phyloP scores from a whole-genome alignment of 2,888 invertebrate species.

The Crematogaster levior region DNA sequence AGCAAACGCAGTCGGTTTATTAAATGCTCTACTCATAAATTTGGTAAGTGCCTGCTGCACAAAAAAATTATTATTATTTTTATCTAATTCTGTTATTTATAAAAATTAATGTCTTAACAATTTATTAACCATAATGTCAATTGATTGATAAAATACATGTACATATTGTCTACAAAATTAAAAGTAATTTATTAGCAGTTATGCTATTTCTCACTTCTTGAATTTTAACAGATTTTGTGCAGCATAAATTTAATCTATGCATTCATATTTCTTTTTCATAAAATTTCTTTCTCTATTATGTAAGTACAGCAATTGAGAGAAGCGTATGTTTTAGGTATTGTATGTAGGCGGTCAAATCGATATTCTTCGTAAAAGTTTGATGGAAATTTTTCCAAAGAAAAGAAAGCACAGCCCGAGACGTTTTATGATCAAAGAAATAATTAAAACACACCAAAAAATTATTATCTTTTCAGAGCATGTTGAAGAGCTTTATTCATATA shows the following conservation, averaged over 20 bases:
- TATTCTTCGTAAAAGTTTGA: too few species aligned
- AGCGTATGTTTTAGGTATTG: too few species aligned
- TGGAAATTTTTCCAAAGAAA: too few species aligned
- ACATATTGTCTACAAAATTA: not conserved
- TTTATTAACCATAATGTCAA: not conserved
- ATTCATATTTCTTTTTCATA: not conserved
- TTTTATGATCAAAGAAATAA: too few species aligned
- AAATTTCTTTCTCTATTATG: not conserved
- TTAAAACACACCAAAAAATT: slow-evolving; percentile 64
- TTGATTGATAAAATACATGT: not conserved
- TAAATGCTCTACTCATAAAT: slow-evolving; percentile 20
- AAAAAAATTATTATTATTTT: slow-evolving; percentile 6
- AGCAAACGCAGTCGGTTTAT: not conserved
- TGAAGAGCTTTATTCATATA: slow-evolving; percentile 57
- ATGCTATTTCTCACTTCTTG: too few species aligned
- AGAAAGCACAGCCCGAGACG: too few species aligned
- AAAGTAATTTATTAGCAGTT: not conserved
- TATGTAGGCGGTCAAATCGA: too few species aligned
- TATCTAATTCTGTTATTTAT: not conserved
- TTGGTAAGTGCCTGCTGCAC: slow-evolving; percentile 4
- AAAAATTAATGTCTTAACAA: not conserved
- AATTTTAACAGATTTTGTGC: not conserved
- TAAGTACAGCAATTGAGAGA: not conserved
- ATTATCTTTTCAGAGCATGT: slow-evolving; percentile 51
- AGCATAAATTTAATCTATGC: not conserved